Evolutionary conservation across 92 coral and sea anemone genomes (phyloP).

Genomic region (Epizoanthus rinbou): DNA sequence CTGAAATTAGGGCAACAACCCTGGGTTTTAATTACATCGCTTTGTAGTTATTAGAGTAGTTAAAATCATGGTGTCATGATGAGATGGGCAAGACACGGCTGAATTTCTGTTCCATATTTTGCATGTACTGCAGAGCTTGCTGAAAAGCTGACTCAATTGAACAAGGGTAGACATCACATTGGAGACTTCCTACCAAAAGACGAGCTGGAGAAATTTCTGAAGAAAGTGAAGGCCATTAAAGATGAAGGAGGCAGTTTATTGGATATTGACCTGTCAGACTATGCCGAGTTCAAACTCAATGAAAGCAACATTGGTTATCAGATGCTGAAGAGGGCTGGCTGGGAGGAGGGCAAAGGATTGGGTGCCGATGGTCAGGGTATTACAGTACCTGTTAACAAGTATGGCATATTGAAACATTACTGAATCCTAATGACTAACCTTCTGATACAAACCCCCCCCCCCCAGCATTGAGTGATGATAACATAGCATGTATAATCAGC

Average conservation of each 20-base stretch:
- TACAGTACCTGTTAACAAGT: constrained; percentile 94
- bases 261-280: constrained; percentile 84
- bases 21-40: too few relatives aligned
- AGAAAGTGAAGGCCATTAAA: constrained; percentile 88
- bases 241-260: constrained; percentile 78
- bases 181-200: constrained; percentile 97
- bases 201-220: constrained; percentile 88
- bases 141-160: constrained; percentile 73
- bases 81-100: neutral
- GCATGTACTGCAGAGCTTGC: constrained; percentile 72
- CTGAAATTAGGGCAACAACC: too few relatives aligned
- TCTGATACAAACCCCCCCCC: too few relatives aligned
- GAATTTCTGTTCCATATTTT: neutral
- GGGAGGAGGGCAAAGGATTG: constrained; percentile 96
- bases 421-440: too few relatives aligned
- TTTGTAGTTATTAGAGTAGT: too few relatives aligned
- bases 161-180: constrained; percentile 92
- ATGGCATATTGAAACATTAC: constrained; percentile 12
- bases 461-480: too few relatives aligned
- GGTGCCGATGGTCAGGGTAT: constrained; percentile 96
- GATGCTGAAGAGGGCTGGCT: constrained; percentile 96
- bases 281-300: constrained; percentile 94
- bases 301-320: constrained; percentile 97
- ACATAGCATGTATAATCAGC: too few relatives aligned
- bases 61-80: neutral